Conservation (phyloP, 2,113 vertebrate genomes). For the Formicarius rufipectus region DNA sequence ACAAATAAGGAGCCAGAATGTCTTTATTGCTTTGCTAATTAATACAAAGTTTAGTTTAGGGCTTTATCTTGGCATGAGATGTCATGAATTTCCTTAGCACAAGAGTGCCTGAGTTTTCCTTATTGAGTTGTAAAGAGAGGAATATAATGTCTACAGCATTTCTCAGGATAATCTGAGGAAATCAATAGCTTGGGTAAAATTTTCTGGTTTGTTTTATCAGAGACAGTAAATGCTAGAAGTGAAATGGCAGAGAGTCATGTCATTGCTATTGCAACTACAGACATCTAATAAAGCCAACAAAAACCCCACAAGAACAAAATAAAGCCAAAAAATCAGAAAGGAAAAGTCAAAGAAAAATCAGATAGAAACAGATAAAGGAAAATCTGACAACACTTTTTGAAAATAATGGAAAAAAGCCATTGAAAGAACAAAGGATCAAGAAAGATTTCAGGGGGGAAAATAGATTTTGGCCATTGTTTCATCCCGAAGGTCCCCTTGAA, state of each 20-base stretch:
- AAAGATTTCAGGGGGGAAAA: background rate
- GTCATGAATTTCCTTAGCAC: background rate
- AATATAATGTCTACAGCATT: background rate
- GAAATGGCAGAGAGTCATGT: background rate
- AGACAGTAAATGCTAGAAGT: background rate
- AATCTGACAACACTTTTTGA: background rate
- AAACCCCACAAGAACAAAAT: background rate
- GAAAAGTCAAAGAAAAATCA: background rate
- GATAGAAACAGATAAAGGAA: background rate
- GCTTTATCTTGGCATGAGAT: background rate
- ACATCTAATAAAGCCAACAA: background rate
- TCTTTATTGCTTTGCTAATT: slow-evolving; percentile 55
- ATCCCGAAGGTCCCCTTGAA: background rate
- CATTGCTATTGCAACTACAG: background rate
- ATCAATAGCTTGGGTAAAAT: background rate
- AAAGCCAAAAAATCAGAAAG: background rate
- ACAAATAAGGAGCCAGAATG: slow-evolving; percentile 36
- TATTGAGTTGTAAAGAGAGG: background rate
- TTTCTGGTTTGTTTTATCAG: background rate
- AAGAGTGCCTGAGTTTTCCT: background rate
- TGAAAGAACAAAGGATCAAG: background rate
- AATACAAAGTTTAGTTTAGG: slow-evolving; percentile 34
- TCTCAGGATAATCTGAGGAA: background rate
- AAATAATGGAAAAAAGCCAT: background rate
- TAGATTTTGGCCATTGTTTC: background rate